These are phyloP conservation scores for Myrmophylax atrothorax DNA, from an alignment of 2,113 vertebrate genomes.

Conservation along the genomic window DNA sequence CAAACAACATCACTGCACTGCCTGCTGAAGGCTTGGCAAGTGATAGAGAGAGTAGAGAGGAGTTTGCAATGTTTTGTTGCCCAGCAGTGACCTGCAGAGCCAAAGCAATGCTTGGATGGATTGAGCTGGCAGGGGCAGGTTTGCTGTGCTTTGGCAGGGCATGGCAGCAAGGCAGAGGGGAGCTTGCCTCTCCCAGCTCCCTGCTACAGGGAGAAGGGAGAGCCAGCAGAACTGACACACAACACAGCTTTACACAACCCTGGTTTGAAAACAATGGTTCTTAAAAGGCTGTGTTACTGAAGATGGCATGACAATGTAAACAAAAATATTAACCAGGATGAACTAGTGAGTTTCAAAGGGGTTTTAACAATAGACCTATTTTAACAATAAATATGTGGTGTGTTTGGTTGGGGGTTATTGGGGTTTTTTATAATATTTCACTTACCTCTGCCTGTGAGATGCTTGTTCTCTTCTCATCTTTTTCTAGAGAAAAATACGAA, in stretches of 20 bases:
- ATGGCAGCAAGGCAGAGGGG: neutral
- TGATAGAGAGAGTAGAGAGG: neutral
- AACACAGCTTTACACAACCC: neutral
- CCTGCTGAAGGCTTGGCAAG: neutral
- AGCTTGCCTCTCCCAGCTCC: neutral
- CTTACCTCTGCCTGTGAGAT: conserved; percentile 83
- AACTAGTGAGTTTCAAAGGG: neutral
- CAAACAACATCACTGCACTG: neutral
- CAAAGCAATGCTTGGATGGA: neutral
- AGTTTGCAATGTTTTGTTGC: neutral
- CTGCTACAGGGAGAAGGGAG: neutral
- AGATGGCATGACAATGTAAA: neutral
- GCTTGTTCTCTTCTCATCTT: conserved; percentile 81
- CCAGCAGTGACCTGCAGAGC: neutral
- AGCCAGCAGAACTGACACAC: neutral
- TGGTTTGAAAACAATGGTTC: neutral
- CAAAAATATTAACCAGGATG: neutral
- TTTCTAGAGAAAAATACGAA: conserved; percentile 72
- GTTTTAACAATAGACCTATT: neutral
- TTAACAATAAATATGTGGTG: neutral
- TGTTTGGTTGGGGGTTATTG: neutral
- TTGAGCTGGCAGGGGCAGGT: neutral
- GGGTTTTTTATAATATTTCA: neutral
- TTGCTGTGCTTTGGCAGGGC: neutral
- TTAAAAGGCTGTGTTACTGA: neutral